These are phyloP conservation scores for Diloba caeruleocephala DNA, from an alignment of 2,888 invertebrate genomes.

Conservation along the genomic window DNA sequence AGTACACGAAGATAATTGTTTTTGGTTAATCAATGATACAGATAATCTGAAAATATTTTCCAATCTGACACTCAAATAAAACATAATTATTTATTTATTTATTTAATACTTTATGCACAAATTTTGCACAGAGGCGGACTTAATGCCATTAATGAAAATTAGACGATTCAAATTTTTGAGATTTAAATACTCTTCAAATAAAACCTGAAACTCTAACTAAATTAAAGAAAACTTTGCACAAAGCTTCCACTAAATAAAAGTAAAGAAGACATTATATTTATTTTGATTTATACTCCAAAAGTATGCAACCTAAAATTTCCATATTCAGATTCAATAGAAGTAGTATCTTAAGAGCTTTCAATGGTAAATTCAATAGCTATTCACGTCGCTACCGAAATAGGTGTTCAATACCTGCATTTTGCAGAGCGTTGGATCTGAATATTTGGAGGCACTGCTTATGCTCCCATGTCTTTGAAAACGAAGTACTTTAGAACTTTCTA, in stretches of 20 bases:
- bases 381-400: constrained; percentile 42
- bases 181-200: constrained; percentile 9
- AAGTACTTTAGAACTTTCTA: constrained; percentile 19
- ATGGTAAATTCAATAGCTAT: constrained; percentile 53
- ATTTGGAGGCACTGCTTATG: constrained; percentile 48
- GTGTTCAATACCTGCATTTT: constrained; percentile 55
- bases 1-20: no score
- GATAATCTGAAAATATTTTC: constrained; percentile 13
- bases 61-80: no score
- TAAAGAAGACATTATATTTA: constrained; percentile 14
- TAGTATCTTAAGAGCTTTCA: constrained; percentile 48
- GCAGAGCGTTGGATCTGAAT: constrained; percentile 54
- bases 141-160: constrained; percentile 12
- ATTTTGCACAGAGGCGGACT: no score
- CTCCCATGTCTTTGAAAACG: constrained; percentile 35
- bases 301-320: constrained; percentile 27
- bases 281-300: constrained; percentile 21
- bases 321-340: constrained; percentile 43
- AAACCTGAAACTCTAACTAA: constrained; percentile 24
- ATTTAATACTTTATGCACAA: no score
- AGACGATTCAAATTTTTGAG: constrained; percentile 15
- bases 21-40: no score
- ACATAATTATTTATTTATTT: no score
- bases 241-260: no score
- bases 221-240: constrained; percentile 24